These are phyloP conservation scores for Nesometra sesokonis DNA, from an alignment of 35 echinoderm and acorn worm species.

Conservation along the genomic window DNA sequence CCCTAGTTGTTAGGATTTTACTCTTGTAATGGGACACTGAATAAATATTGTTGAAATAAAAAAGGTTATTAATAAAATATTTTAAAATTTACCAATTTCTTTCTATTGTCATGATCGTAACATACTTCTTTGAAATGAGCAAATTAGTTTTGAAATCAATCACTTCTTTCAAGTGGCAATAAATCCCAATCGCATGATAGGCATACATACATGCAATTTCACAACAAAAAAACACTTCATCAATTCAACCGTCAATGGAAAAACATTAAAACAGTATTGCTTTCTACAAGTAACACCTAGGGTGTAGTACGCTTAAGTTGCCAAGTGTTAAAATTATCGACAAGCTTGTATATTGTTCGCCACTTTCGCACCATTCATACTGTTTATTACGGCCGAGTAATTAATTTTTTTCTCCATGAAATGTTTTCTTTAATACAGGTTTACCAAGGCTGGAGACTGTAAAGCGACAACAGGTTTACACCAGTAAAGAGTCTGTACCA, in stretches of 20 bases:
- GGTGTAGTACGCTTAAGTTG: neutral
- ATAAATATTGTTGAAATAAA: too few species aligned
- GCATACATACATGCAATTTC: neutral
- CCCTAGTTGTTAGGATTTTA: too few species aligned
- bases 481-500: too few species aligned
- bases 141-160: too few species aligned
- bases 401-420: neutral
- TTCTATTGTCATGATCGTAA: too few species aligned
- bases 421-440: neutral
- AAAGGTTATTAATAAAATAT: too few species aligned
- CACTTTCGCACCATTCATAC: neutral
- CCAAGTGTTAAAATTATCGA: neutral
- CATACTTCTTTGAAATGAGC: too few species aligned
- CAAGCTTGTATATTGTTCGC: neutral
- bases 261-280: neutral
- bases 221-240: neutral
- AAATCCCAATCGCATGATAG: too few species aligned
- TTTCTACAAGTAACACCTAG: neutral
- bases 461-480: too few species aligned
- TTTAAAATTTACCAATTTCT: too few species aligned
- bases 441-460: neutral
- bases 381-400: neutral
- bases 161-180: too few species aligned
- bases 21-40: too few species aligned
- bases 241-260: neutral